Evolutionary conservation across 2,888 invertebrate species (phyloP), one percentile per base, ranked within the genome.

Genomic region (Leucophora obtusa): DNA sequence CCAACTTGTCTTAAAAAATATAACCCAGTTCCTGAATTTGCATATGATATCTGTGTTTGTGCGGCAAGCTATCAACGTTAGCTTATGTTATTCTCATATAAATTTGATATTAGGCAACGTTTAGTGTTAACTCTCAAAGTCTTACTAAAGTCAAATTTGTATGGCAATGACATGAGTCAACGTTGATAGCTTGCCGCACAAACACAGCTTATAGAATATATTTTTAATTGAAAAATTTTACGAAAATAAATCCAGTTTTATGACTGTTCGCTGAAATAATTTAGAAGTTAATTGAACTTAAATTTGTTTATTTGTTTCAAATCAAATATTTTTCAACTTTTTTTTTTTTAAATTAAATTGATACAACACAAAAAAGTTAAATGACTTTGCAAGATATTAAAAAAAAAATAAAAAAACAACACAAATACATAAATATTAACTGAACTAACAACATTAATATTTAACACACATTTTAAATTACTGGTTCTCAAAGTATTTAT

Each of bases 251-350:
- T 47, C 43, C 15, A n/a, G n/a, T 47, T 47, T n/a, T 47, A 3
- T 38, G 1, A 11, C 43, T 47, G n/a, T 47, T 47, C 5, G 14
- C 9, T 47, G 14, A 6, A 14, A 47, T 47, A n/a, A 47, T 47
- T 47, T 47, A 47, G 43, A 47, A 47, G 43, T 47, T 47, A 47
- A 47, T 47, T 47, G 43, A 47, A 47, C 43, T 47, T 47, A 38
- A 38, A 38, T 38, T 47, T 47, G n/a, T 47, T 3, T 1, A 14
- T 35, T 35, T 35, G 35, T 38, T 38, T 38, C 10, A 38, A 38
- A 11, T 11, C 38, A 38, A 14, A 14, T 38, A 38, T 28, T 28
- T 28, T 3, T 28, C 5, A 28, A 28, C 7, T 3, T 28, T 28
- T 28, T 28, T 28, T 28, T 28, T 28, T 28, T 11, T 38, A 38